phyloP scores from a whole-genome alignment of 2,113 vertebrate species.

The Menidia beryllina region DNA sequence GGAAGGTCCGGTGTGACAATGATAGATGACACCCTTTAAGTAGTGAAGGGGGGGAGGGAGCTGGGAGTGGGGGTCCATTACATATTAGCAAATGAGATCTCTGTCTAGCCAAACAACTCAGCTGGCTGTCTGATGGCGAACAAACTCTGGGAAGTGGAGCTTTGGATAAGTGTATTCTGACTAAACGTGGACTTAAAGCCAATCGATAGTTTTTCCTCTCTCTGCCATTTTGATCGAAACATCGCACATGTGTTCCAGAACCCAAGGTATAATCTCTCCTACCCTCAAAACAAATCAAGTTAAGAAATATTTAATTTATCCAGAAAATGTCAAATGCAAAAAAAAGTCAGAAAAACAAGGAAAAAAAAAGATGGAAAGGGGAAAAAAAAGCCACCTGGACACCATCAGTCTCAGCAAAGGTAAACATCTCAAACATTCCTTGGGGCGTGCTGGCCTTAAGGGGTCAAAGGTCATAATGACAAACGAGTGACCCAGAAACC shows the following conservation, averaged over 20 bases:
- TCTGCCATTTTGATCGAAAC: conserved; percentile 35
- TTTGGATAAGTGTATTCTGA: conserved; percentile 51
- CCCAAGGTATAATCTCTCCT: too few species aligned
- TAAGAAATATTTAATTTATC: too few species aligned
- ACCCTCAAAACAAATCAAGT: too few species aligned
- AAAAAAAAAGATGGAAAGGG: conserved; percentile 48
- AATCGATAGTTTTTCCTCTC: conserved; percentile 64
- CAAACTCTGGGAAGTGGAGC: conserved; percentile 65
- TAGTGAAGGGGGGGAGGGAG: conserved; percentile 52
- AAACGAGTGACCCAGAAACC: conserved; percentile 92
- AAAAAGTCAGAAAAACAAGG: conserved; percentile 12
- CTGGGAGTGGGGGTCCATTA: conserved; percentile 70
- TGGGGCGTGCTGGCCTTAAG: conserved; percentile 91
- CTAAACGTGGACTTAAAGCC: conserved; percentile 46
- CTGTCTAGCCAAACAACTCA: conserved; percentile 57
- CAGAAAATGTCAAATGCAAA: too few species aligned
- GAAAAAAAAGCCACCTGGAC: conserved; percentile 89
- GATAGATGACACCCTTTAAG: conserved; percentile 76
- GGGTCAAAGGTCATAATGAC: conserved; percentile 95
- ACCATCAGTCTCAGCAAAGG: conserved; percentile 95
- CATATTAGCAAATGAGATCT: conserved; percentile 62
- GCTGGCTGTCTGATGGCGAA: conserved; percentile 60
- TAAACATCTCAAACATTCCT: conserved; percentile 98
- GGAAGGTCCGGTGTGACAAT: conserved; percentile 63
- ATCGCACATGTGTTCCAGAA: conserved; percentile 24